A percentile compares a stretch with the other conserved stretches of the same genome.
phyloP scores from a whole-genome alignment of 1,140 invertebrate genomes.

The Pogonomyrmex californicus region DNA sequence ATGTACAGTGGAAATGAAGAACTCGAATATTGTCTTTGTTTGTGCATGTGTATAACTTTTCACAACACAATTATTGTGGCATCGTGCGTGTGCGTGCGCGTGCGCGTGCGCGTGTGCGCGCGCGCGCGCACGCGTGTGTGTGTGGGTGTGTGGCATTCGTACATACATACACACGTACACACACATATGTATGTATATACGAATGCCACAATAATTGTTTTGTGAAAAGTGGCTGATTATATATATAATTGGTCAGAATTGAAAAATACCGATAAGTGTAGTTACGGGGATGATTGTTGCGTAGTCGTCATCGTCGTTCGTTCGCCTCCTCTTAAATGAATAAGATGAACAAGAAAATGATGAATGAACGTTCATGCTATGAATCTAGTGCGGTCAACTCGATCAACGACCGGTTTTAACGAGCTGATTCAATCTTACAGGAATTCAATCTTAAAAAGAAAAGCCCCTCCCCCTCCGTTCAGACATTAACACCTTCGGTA shows the following conservation, averaged over 20 bases:
- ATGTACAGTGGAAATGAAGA: background rate
- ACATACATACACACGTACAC: no score
- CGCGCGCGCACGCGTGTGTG: no score
- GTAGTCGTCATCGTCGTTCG: slow-evolving; percentile 4
- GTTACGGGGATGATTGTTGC: background rate
- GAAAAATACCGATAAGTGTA: background rate
- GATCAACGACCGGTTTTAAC: slow-evolving; percentile 10
- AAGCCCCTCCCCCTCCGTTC: background rate
- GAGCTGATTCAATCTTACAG: background rate
- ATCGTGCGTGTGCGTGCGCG: background rate
- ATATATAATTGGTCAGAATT: background rate
- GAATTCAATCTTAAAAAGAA: background rate
- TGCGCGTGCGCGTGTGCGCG: no score
- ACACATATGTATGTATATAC: no score
- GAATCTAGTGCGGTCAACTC: slow-evolving; percentile 28
- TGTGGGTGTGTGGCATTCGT: no score
- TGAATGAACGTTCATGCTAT: slow-evolving; percentile 2
- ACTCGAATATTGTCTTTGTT: background rate
- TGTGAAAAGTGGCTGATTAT: no score
- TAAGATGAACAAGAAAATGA: slow-evolving; percentile 51
- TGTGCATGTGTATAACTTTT: background rate
- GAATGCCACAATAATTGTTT: no score
- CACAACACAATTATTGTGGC: background rate
- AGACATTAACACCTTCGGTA: background rate
- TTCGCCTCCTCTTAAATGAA: background rate